Conservation (phyloP, 2,888 invertebrate species). For the Ornithoptera alexandrae region DNA sequence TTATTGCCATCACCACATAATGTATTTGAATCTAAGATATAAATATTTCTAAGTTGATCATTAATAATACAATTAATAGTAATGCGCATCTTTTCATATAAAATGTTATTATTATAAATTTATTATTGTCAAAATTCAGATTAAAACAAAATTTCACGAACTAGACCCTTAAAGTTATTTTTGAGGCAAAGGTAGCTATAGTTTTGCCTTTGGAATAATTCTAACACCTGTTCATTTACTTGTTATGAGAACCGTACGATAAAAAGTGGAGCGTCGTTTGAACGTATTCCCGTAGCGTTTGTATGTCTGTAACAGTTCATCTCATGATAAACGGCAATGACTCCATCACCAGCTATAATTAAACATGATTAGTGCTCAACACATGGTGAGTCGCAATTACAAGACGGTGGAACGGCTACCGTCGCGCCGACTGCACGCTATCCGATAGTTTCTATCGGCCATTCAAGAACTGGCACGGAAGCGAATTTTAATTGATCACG, state of each 20-base stretch:
- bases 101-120: no score
- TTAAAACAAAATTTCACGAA: not conserved
- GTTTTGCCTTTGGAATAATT: not conserved
- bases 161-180: not conserved
- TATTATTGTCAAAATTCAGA: not conserved
- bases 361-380: slow-evolving; percentile 77
- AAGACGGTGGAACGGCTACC: slow-evolving; percentile 64
- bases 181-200: not conserved
- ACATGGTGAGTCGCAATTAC: slow-evolving; percentile 75
- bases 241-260: slow-evolving; percentile 33
- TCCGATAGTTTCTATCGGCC: slow-evolving; percentile 63
- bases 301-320: slow-evolving; percentile 75
- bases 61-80: not conserved
- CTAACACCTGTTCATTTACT: not conserved
- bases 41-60: not conserved
- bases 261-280: slow-evolving; percentile 40
- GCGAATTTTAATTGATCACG: slow-evolving; percentile 55
- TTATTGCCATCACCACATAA: no score
- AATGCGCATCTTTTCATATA: not conserved
- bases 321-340: slow-evolving; percentile 78
- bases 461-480: slow-evolving; percentile 71
- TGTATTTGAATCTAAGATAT: not conserved
- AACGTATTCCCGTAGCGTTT: slow-evolving; percentile 64
- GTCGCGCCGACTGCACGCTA: slow-evolving; percentile 60
- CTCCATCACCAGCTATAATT: slow-evolving; percentile 71